These are phyloP conservation scores for Lagopus muta DNA, from an alignment of 2,113 vertebrate species.

Conservation along the genomic window DNA sequence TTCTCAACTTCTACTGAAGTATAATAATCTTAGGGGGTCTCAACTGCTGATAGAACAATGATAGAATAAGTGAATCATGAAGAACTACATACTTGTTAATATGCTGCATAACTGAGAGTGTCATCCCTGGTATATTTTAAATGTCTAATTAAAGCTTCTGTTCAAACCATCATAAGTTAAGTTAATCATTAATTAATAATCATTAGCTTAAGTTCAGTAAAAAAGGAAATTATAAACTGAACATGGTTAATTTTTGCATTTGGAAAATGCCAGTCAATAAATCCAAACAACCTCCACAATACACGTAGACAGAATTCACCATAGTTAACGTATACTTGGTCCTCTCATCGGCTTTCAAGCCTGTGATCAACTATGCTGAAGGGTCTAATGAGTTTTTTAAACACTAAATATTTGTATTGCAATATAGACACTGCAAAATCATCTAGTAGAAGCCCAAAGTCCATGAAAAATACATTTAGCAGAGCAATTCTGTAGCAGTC, in stretches of 20 bases:
- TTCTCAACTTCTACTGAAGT: not conserved
- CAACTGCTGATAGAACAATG: not conserved
- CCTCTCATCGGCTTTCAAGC: not conserved
- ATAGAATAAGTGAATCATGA: not conserved
- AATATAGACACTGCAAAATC: not conserved
- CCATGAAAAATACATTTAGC: accelerated
- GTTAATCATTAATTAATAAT: no score
- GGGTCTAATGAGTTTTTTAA: not conserved
- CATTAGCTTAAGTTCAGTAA: not conserved
- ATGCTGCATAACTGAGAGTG: not conserved
- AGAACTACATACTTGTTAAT: not conserved
- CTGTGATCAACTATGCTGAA: not conserved
- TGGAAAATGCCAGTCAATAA: not conserved
- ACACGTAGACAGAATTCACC: not conserved
- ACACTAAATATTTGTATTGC: not conserved
- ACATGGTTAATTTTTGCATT: not conserved
- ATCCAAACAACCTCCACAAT: not conserved
- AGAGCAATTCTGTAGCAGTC: not conserved
- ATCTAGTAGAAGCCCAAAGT: not conserved
- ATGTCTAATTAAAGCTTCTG: not conserved
- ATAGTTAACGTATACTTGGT: not conserved
- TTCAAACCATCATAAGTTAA: not conserved
- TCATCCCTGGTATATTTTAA: not conserved
- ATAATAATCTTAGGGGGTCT: not conserved
- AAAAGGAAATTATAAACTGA: not conserved